A percentile compares a stretch with the other conserved stretches of the same genome.
Conservation (phyloP, 2,888 invertebrate genomes). For the Subacronicta megacephala region DNA sequence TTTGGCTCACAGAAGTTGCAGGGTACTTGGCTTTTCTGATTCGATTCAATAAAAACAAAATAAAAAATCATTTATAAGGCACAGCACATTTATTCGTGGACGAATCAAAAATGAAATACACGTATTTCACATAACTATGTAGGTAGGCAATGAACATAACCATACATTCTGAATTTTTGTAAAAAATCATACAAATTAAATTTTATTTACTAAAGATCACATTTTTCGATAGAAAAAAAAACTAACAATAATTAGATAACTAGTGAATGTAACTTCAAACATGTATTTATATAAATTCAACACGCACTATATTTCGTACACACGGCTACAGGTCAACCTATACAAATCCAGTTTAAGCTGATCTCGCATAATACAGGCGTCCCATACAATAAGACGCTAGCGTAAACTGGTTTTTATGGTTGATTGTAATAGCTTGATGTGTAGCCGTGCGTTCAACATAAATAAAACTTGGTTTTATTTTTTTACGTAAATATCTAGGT, state of each 20-base stretch:
- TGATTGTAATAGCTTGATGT: too few species aligned
- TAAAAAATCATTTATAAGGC: constrained; percentile 56
- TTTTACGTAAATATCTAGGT: too few species aligned
- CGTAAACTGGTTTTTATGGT: too few species aligned
- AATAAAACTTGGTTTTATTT: constrained; percentile 30
- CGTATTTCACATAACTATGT: constrained; percentile 44
- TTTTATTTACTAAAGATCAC: constrained; percentile 57
- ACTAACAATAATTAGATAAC: constrained; percentile 31
- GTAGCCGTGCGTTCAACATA: too few species aligned
- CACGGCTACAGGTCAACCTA: too few species aligned
- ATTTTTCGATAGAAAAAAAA: constrained; percentile 40
- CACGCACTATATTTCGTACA: constrained; percentile 1
- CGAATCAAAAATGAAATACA: constrained; percentile 61
- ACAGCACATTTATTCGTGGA: constrained; percentile 76
- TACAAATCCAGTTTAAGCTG: too few species aligned
- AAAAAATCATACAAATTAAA: constrained; percentile 49
- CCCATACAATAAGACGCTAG: too few species aligned
- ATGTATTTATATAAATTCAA: constrained; percentile 26
- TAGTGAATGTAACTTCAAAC: constrained; percentile 32
- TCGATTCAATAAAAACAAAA: not conserved
- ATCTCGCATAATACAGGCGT: too few species aligned
- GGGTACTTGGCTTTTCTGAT: too few species aligned
- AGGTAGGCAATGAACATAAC: constrained; percentile 35
- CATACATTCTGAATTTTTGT: constrained; percentile 42
- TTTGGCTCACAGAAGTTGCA: too few species aligned